Evolutionary conservation across 2,113 vertebrate species (phyloP).

Genomic region (Fulmarus glacialis): DNA sequence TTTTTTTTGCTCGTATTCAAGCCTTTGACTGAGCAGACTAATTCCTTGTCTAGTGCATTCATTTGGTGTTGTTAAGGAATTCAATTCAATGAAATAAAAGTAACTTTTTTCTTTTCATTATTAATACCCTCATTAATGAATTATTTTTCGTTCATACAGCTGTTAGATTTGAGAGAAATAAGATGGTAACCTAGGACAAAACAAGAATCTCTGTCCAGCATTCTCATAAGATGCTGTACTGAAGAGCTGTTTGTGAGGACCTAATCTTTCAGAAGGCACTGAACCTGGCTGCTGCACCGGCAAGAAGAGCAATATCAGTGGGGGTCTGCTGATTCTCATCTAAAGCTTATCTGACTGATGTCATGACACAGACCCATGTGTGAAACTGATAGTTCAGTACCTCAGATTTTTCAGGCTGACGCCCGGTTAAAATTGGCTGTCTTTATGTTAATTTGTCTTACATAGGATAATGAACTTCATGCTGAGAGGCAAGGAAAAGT

Average conservation of each 20-base stretch:
- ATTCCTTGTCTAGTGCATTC: background rate
- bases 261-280: background rate
- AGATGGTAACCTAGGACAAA: background rate
- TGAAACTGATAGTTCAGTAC: background rate
- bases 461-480: conserved; percentile 1
- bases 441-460: conserved; percentile 19
- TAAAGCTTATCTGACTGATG: background rate
- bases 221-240: background rate
- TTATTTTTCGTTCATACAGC: background rate
- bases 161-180: background rate
- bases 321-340: background rate
- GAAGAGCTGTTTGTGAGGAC: background rate
- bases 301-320: background rate
- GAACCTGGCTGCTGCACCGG: background rate
- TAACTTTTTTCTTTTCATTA: background rate
- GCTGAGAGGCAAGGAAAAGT: background rate
- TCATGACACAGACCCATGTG: background rate
- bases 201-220: background rate
- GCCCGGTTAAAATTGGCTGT: background rate
- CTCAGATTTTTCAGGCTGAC: background rate
- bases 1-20: background rate
- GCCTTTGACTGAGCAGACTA: background rate
- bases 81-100: background rate
- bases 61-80: background rate
- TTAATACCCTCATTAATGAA: background rate